Percentiles rank a stretch among this genome's conserved stretches.
phyloP scores from a whole-genome alignment of 2,113 vertebrate genomes.

The Rattus norvegicus region DNA sequence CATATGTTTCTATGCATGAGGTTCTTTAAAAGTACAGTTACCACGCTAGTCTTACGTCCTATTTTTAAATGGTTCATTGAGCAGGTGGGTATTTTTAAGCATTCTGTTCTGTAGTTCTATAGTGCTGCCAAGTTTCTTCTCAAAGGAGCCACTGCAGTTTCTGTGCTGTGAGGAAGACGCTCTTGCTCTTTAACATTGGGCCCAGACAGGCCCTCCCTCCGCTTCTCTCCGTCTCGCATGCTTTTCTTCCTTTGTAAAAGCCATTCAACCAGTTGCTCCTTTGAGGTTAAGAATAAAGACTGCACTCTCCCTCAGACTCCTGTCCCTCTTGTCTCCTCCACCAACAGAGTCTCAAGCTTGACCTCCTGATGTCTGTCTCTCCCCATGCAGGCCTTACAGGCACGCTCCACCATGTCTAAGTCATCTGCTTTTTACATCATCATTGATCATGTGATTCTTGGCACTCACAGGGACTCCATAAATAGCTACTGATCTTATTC shows the following conservation, averaged over 20 bases:
- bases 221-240: not conserved
- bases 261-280: not conserved
- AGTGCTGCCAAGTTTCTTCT: slow-evolving; percentile 40
- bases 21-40: not conserved
- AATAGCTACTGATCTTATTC: slow-evolving; percentile 4
- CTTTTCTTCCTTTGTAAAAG: not conserved
- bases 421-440: not conserved
- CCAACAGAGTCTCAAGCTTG: not conserved
- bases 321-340: not conserved
- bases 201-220: not conserved
- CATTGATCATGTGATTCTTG: not conserved
- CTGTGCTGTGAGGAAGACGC: not conserved
- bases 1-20: slow-evolving; percentile 5
- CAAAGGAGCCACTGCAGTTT: not conserved
- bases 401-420: no score
- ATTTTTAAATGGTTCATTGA: slow-evolving; percentile 58
- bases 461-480: not conserved
- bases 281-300: not conserved
- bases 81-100: slow-evolving; percentile 58
- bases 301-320: no score
- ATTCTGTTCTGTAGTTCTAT: not conserved
- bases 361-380: no score
- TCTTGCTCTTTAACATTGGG: slow-evolving; percentile 23
- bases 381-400: not conserved
- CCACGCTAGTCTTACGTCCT: slow-evolving; percentile 24